Evolutionary conservation across 2,888 invertebrate genomes (phyloP).

Genomic region (Platycheirus albimanus): DNA sequence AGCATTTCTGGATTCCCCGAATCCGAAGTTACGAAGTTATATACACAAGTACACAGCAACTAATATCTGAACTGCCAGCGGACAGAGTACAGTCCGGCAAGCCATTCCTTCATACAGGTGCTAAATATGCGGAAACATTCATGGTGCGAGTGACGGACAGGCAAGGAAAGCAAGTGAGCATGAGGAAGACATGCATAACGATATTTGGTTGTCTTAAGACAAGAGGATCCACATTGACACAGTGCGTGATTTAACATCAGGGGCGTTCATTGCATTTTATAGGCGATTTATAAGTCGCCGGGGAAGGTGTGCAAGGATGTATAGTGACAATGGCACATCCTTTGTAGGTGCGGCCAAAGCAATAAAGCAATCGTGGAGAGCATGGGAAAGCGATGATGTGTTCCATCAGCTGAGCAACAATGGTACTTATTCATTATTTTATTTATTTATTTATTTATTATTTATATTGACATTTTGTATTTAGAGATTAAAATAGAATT

Average conservation of each 20-base stretch:
- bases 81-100: conserved; percentile 30
- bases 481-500: no score
- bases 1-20: no score
- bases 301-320: conserved; percentile 24
- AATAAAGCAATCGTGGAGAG: neutral
- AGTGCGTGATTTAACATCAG: neutral
- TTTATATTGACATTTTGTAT: no score
- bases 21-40: neutral
- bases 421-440: no score
- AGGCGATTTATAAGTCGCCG: conserved; percentile 26
- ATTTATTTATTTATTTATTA: no score
- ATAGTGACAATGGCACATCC: conserved; percentile 44
- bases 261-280: neutral
- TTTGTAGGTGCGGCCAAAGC: no score
- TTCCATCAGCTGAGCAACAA: no score
- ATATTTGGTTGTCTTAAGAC: neutral
- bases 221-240: neutral
- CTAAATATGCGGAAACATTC: conserved; percentile 21
- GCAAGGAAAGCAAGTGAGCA: neutral
- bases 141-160: neutral
- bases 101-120: neutral
- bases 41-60: no score
- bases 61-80: conserved; percentile 39
- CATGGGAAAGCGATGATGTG: conserved; percentile 10
- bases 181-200: neutral